A percentile compares a stretch with the other conserved stretches of the same genome.
phyloP scores from a whole-genome alignment of 2,113 vertebrate genomes.

The Corapipo altera region DNA sequence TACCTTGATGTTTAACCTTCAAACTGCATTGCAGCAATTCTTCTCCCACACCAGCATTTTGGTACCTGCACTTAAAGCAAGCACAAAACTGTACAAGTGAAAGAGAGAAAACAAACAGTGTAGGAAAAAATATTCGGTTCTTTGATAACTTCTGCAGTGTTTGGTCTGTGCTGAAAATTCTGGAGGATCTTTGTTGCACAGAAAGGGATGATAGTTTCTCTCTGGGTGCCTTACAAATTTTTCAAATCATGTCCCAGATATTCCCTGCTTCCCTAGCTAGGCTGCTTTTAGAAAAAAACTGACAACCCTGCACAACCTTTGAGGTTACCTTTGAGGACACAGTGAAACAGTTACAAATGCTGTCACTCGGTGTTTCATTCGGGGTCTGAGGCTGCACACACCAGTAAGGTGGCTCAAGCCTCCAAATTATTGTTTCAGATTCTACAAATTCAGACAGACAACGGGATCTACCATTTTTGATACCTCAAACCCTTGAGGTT shows the following conservation, averaged over 20 bases:
- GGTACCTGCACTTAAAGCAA: background rate
- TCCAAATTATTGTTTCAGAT: background rate
- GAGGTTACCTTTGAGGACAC: background rate
- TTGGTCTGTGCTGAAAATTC: background rate
- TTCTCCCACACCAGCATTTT: background rate
- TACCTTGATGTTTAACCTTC: slow-evolving; percentile 7
- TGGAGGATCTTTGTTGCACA: background rate
- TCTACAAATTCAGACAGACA: background rate
- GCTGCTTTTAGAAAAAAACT: background rate
- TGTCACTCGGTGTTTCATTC: background rate
- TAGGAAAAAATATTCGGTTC: background rate
- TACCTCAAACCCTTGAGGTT: background rate
- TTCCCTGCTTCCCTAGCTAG: background rate
- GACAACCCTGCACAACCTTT: background rate
- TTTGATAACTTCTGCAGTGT: background rate
- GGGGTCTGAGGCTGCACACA: background rate
- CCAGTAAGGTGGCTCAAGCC: background rate
- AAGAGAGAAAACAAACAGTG: background rate
- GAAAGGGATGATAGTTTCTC: background rate
- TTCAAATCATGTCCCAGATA: background rate
- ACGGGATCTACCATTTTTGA: background rate
- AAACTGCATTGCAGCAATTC: background rate
- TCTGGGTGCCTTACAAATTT: background rate
- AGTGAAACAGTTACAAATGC: too few species aligned
- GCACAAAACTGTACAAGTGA: background rate